Evolutionary conservation across 2,888 invertebrate genomes (phyloP), one percentile per base, ranked within the genome.

Genomic region (Scotopteryx bipunctaria): DNA sequence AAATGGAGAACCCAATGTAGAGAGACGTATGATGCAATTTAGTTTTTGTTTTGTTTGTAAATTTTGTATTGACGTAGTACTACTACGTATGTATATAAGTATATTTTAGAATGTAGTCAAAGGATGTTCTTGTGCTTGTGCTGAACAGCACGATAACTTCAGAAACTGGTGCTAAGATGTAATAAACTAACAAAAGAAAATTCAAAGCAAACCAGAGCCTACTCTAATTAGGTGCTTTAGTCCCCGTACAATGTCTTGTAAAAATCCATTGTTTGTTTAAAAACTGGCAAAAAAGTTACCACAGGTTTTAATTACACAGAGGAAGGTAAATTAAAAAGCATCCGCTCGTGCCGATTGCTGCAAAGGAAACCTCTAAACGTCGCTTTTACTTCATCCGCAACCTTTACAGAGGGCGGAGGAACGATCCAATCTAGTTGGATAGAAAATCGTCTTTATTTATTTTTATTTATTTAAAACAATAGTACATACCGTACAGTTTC

Each of bases 241-340:
- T 9, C 16, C 36, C 45, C 36, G 56, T 43, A 44, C 58, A 64
- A 61, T 67, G 59, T 59, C 59, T 61, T 62, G 61, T 65, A 70
- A 71, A 69, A 69, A 53, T 67, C 74, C 73, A 78, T 81, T 85
- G 81, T 83, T 76, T 64, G 57, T 53, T 70, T 65, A 67, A 76
- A 81, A 81, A 77, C 68, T 64, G 68, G 63, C 68, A 64, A 69
- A 68, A 56, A 66, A 71, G 69, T 74, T 71, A 73, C 76, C 76
- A 69, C 78, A 75, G 81, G 67, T 84, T 85, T 87, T 86, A 86
- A 87, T 86, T 85, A 81, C 79, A 83, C 79, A 78, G 78, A 76
- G 80, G 72, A 78, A 80, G 86, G 81, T 83, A 84, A 84, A 87
- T 88, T 87, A 86, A 88, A 88, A 87, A 81, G 81, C 83, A 78